Evolutionary conservation across 2,113 vertebrate species (phyloP).

Genomic region (Psittacula cyanocephala): DNA sequence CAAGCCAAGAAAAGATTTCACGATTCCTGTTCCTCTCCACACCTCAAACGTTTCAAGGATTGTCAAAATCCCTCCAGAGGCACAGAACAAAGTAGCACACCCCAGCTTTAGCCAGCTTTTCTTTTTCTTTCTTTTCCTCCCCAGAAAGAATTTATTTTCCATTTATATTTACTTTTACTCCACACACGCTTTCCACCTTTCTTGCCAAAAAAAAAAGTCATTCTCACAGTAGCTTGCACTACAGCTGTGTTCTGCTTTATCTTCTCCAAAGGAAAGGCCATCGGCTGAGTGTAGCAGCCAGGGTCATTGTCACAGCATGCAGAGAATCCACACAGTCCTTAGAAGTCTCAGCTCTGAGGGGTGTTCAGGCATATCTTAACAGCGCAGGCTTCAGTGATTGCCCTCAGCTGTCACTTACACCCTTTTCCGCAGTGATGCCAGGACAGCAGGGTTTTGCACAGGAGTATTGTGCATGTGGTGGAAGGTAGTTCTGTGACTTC

Average conservation of each 20-base stretch:
- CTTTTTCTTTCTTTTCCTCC: too few relatives aligned
- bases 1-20: neutral
- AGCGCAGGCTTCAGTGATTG: neutral
- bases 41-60: neutral
- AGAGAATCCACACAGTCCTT: neutral
- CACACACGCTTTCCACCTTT: neutral
- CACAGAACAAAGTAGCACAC: neutral
- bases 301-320: neutral
- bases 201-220: neutral
- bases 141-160: neutral
- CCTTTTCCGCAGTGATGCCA: neutral
- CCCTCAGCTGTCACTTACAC: neutral
- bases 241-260: neutral
- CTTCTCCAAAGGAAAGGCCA: neutral
- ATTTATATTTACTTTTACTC: neutral
- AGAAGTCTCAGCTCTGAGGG: neutral
- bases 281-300: neutral
- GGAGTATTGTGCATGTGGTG: neutral
- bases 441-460: neutral
- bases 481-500: neutral
- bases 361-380: neutral
- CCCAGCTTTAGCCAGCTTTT: neutral
- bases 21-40: neutral
- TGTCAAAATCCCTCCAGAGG: neutral
- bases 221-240: neutral